Base-by-base conservation (phyloP, 2,113 vertebrate species). In the Tragelaphus buxtoni region DNA sequence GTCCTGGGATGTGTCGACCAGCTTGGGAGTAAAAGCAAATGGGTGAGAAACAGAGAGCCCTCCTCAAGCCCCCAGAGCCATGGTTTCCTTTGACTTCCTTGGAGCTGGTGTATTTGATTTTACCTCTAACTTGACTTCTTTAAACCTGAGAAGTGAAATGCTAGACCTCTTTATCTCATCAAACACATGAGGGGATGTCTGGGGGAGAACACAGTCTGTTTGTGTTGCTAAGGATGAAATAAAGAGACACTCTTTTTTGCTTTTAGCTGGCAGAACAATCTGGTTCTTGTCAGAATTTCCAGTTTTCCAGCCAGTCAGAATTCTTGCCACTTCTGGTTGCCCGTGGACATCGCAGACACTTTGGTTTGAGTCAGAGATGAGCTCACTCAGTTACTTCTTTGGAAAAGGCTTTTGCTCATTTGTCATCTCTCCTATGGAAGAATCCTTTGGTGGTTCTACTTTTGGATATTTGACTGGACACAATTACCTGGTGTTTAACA, bases 271-370 rank as follows among this genome's bases (percentile, higher is more conserved):
- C 74, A 61, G 92, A 88, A 69, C 11, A 51, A 77, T 95, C 60
- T 95, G 60, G 55, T 26, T 91, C 82, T 97, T 84, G 60, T 87
- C 81, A 47, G 53, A 80, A 49, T n/a, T 83, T 95, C 85, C 47
- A 11, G 39, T 26, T 95, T 91, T 91, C 77, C 47, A 63, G 8
- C 60, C 26, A 12, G 4, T 74, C 20, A 60, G 88, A 74, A 80
- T 90, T 28, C 35, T 56, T 49, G 4, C 47, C 16, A 2, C 69
- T 83, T 84, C 42, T 60, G 12, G 24, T 35, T 47, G n/a, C 35
- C 22, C 2, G 26, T 26, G 28, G 58, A 24, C 28, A 24, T 79
- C 3, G 0, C n/a, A 30, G 51, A 45, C 11, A 5, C 74, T 56
- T 5, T 24, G 58, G 0, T 58, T 5, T 42, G n/a, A 49, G 45